Evolutionary conservation across 2,797 vertebrate genomes (phyloP), one percentile per base, ranked within the genome.

Genomic region (Harpagifer antarcticus): DNA sequence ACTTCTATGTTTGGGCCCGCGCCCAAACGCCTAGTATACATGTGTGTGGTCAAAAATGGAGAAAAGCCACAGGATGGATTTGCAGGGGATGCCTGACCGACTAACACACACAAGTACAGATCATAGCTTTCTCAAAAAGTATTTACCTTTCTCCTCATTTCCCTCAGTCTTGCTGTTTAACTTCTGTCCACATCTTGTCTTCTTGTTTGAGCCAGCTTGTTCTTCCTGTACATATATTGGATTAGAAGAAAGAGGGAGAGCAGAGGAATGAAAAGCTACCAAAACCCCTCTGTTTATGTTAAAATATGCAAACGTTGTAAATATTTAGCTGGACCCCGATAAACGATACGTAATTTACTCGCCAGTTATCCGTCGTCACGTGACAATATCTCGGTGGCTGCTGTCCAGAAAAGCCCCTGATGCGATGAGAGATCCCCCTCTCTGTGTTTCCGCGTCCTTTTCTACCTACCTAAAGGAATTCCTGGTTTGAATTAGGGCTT

Each of bases 401-500:
- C 82, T 53, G 59, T 91, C 79, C 89, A 92, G 78, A 81, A 81
- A 79, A 78, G 50, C 62, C 70, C 69, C 74, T 50, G 54, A 67
- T 68, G 77, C 11, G 85, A 83, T 82, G 87, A 93, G 84, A 90
- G 87, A 90, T 92, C 83, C 76, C 55, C 78, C 60, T 88, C 78
- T 86, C 66, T 77, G 68, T 82, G 81, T 86, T 90, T 84, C 78
- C 59, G 20, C 70, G 56, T 88, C 63, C 63, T 87, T 88, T 86
- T 87, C 82, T 87, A 86, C 83, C 88, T 85, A 72, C 83, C 74
- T 65, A 79, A 79, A 82, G 68, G 85, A 87, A 88, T 91, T 91
- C 83, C 87, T 91, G 89, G 70, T 89, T 91, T 91, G 82, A 94
- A 93, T 93, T 90, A 91, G 60, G 72, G 80, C 85, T 85, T 82